A percentile compares a stretch with the other conserved stretches of the same genome.
phyloP scores from a whole-genome alignment of 2,797 vertebrate species.

The Lateolabrax maculatus region DNA sequence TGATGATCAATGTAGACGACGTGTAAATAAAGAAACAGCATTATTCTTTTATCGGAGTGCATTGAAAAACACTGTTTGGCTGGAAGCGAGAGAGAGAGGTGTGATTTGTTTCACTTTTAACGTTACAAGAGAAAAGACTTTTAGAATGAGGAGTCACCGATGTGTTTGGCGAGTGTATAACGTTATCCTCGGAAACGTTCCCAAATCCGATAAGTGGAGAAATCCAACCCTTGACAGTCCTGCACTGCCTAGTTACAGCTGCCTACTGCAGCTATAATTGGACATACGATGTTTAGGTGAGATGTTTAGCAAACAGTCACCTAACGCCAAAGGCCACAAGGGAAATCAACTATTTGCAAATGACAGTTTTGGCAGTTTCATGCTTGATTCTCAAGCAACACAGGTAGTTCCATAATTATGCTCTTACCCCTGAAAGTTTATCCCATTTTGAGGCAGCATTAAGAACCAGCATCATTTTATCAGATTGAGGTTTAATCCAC shows the following conservation, averaged over 20 bases:
- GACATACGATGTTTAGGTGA: background rate
- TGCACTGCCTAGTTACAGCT: background rate
- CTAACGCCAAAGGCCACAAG: background rate
- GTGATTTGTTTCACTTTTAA: background rate
- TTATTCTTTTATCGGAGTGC: background rate
- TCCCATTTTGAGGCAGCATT: constrained; percentile 10
- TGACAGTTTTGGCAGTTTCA: constrained; percentile 20
- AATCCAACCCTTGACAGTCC: background rate
- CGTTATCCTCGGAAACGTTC: background rate
- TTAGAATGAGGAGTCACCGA: background rate
- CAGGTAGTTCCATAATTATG: constrained; percentile 22
- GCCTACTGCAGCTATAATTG: constrained; percentile 5
- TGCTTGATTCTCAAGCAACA: constrained; percentile 7
- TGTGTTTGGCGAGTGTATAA: background rate
- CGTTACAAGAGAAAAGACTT: background rate
- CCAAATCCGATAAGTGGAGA: background rate
- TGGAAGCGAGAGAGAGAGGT: background rate
- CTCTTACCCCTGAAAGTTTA: constrained; percentile 19
- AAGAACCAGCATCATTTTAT: constrained; percentile 18
- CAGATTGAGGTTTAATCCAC: constrained; percentile 33
- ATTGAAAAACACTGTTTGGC: background rate
- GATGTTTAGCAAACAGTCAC: constrained; percentile 10
- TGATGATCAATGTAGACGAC: background rate
- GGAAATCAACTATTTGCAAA: constrained; percentile 30
- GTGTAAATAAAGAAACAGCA: no score